Percentiles rank a stretch among this genome's conserved stretches.
Evolutionary conservation across 2,888 invertebrate genomes (phyloP).

Genomic region (Morinoia aosen): DNA sequence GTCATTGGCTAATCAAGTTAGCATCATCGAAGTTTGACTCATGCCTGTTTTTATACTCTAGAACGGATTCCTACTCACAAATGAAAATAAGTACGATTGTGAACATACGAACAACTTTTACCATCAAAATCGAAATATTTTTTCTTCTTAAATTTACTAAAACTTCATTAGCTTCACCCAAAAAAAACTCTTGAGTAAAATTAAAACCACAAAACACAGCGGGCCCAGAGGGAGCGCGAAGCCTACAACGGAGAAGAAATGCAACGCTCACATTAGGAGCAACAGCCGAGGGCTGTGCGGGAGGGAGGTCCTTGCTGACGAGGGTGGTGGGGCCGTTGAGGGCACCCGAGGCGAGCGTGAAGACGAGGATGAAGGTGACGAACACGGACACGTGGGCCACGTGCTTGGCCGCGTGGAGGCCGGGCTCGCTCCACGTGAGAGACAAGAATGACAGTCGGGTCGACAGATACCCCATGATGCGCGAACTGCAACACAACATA

Average conservation of each 20-base stretch:
- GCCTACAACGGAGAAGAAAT: not conserved
- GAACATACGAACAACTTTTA: not conserved
- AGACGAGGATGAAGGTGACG: constrained; percentile 61
- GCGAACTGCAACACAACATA: not conserved
- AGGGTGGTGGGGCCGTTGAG: constrained; percentile 56
- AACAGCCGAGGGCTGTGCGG: not conserved
- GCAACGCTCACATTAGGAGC: not conserved
- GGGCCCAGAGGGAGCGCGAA: not conserved
- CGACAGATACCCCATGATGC: constrained; percentile 26
- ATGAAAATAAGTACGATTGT: not conserved
- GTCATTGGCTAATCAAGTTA: not conserved
- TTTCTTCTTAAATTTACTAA: not conserved
- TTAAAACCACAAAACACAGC: not conserved
- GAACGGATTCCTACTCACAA: not conserved
- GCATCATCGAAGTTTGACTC: not conserved
- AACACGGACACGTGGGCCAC: constrained; percentile 65
- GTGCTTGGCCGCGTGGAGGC: constrained; percentile 65
- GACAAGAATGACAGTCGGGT: not conserved
- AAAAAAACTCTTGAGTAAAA: not conserved
- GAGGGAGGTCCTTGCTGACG: not conserved
- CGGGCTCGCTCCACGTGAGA: constrained; percentile 40
- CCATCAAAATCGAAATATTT: not conserved
- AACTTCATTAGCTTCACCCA: not conserved
- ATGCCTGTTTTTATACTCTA: not conserved
- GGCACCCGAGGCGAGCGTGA: constrained; percentile 63